Base-by-base conservation (phyloP, 2,888 invertebrate species). In the Cheilosia urbana region DNA sequence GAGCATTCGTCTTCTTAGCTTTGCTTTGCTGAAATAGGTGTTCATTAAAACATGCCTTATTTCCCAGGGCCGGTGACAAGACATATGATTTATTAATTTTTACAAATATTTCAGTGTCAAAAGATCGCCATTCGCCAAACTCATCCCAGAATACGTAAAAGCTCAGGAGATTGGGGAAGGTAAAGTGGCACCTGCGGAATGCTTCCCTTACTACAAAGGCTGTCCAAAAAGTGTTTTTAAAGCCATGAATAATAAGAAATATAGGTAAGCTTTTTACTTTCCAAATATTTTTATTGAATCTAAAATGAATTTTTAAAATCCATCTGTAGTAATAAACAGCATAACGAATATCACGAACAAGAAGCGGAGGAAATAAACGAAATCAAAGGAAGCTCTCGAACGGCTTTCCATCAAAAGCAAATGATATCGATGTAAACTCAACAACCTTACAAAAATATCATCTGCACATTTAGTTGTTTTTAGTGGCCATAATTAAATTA, bases 191-290 rank as follows among this genome's bases (percentile, higher is more conserved):
- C 94, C 94, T 0, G 96, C 96, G 6, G 97, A 97, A 91, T 97
- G 97, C 91, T 97, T 96, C 95, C 96, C 96, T 0, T 97, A 97
- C 90, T 96, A 95, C 92, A 95, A 96, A 89, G 94, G 95, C 65
- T 97, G 97, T 89, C 96, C 97, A 17, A 96, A 96, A 92, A 97
- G 97, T 69, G 93, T 97, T 65, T 97, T 97, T 82, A 91, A 91
- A 73, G 89, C 90, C 7, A 60, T 91, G 84, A 88, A 89, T 40
- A 90, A 89, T 19, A 87, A 89, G 63, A 91, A 91, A 73, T 92
- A 92, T 77, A 90, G 90, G 89, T 90, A 87, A 49, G 37, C 15
- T 2, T 21, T 15, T 27, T 13, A 40, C 0, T 11, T 15, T 4
- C 13, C 24, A 47, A 9, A 2, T 19, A 19, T 45, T 0, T 6